Conservation (phyloP, 1,140 invertebrate genomes). For the Sitophilus oryzae region DNA sequence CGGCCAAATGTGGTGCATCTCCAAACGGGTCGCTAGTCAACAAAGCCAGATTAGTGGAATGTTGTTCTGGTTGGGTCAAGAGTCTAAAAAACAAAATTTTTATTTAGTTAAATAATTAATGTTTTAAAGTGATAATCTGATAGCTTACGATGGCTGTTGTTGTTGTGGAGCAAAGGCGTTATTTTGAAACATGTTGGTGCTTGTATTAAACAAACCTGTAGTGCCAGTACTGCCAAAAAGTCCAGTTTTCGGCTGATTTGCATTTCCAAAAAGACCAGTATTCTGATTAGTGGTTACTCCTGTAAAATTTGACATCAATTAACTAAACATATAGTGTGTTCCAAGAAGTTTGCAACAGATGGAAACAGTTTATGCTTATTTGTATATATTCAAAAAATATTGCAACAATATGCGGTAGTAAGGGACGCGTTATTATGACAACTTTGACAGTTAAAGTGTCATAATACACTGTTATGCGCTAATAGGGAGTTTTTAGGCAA, state of each 20-base stretch:
- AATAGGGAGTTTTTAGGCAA: no score
- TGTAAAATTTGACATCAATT: no score
- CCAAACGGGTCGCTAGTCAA: conserved; percentile 33
- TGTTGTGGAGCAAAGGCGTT: conserved; percentile 25
- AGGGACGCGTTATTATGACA: no score
- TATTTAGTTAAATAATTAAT: conserved; percentile 1
- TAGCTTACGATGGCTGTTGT: conserved; percentile 24
- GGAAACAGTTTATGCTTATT: no score
- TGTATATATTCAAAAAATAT: no score
- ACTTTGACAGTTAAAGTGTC: no score
- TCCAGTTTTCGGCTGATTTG: conserved; percentile 22
- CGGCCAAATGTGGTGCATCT: conserved; percentile 30
- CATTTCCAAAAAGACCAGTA: conserved; percentile 24
- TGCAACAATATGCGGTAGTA: no score
- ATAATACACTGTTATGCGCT: no score
- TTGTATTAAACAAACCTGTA: conserved; percentile 54
- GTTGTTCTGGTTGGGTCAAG: conserved; percentile 23
- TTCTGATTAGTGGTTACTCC: neutral
- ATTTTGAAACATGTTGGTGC: conserved; percentile 23
- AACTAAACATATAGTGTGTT: no score
- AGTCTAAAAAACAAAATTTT: conserved; percentile 25
- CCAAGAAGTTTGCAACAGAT: no score
- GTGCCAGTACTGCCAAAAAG: conserved; percentile 47
- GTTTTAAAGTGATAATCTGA: neutral
- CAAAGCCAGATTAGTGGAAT: conserved; percentile 23